Conservation (phyloP, 37 sponge, comb jelly and placozoan genomes). For the Petrosia ficiformis region DNA sequence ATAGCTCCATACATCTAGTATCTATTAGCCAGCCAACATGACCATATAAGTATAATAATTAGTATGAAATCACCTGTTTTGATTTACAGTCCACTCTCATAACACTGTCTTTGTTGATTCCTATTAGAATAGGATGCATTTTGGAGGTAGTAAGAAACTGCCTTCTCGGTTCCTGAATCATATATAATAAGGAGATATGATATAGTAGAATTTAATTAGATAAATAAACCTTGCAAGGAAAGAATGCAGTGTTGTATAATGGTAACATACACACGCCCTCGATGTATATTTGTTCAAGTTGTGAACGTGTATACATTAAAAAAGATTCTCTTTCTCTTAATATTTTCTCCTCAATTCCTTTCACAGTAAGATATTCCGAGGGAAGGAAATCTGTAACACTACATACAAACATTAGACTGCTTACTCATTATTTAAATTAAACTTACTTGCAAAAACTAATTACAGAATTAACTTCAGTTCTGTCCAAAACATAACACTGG, state of each 20-base stretch:
- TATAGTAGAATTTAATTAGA: background rate
- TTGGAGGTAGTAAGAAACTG: background rate
- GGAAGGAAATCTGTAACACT: constrained; percentile 5
- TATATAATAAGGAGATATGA: background rate
- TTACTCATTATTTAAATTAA: background rate
- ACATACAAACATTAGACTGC: background rate
- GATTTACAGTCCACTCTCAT: constrained; percentile 39
- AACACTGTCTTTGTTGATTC: constrained; percentile 22
- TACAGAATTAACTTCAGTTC: constrained; percentile 55
- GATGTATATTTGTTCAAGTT: constrained; percentile 14
- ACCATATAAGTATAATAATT: constrained; percentile 3
- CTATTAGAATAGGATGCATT: constrained; percentile 12
- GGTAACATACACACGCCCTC: background rate
- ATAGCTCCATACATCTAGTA: constrained; percentile 47
- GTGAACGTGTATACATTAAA: background rate
- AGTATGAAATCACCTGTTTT: background rate
- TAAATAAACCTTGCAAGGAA: constrained; percentile 18
- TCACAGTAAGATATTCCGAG: constrained; percentile 21
- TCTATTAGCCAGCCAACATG: background rate
- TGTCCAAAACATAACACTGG: constrained; percentile 78
- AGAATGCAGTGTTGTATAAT: constrained; percentile 4
- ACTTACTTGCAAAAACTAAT: constrained; percentile 63
- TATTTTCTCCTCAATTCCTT: constrained; percentile 48
- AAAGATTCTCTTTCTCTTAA: background rate
- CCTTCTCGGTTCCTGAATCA: constrained; percentile 4